Base-by-base conservation (phyloP, 1,140 invertebrate genomes). In the Copidosoma floridanum region DNA sequence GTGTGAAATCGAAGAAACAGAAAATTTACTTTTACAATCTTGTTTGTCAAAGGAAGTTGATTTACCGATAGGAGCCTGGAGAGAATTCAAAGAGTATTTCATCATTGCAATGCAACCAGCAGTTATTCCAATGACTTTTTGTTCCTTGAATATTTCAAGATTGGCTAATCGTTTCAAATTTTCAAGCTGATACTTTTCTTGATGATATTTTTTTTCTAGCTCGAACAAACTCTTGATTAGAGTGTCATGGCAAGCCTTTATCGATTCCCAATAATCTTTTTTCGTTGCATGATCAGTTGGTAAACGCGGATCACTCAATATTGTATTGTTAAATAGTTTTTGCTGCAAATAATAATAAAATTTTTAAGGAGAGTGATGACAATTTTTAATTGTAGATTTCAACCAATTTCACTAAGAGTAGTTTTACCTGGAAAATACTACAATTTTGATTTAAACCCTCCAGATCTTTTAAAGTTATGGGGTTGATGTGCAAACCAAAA, bases 261-360 rank as follows among this genome's bases (percentile, higher is more conserved):
- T 26, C 37, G 38, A 43, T 6, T 10, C 8, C 52, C 52, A 54
- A 16, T 54, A 54, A 3, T 6, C 11, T 6, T 14, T 27, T 40
- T 40, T 43, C 8, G 18, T 14, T n/a, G 3, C 3, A 32, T 24
- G n/a, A 6, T 43, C 14, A 29, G 1, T 16, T 43, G 4, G n/a
- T 11, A 18, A 3, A 12, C 16, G 26, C 7, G 10, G 18, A 2
- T 11, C 20, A 24, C 14, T 2, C 3, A 52, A 10, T 37, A 52
- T 8, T 38, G 50, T 29, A 52, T 52, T 29, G 14, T 24, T 8
- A 23, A 4, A 3, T 5, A 54, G 29, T 2, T 43, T 5, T 10
- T 20, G 14, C 52, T 54, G 21, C 26, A 54, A 54, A 54, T 35
- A n/a, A n/a, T n/a, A n/a, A n/a, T n/a, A n/a, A n/a, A n/a, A n/a